Evolutionary conservation across 2,888 invertebrate genomes (phyloP), one percentile per base, ranked within the genome.

Genomic region (Chaetoderma sp.): DNA sequence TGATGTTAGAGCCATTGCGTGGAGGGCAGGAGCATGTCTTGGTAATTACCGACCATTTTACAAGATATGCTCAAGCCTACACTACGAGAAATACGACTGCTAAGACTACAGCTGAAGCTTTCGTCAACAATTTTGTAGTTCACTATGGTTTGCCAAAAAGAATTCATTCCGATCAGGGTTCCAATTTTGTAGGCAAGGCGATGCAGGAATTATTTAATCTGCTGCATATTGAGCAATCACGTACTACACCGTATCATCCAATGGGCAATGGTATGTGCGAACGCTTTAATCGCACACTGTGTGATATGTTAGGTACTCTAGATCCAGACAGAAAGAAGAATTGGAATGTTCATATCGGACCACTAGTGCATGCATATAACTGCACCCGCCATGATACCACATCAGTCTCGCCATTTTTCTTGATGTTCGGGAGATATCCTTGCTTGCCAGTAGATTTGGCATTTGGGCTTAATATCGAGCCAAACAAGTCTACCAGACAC

Each of bases 21-120:
- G 65, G 61, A 16, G 65, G 65, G 23, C 56, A 33, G 23, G 65
- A 62, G 30, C 42, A 71, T 49, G 32, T 68, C n/a, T 36, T 73
- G n/a, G 64, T 71, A 0, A 61, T 71, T 13, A 73, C 69, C 0
- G 67, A 73, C 32, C 60, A 60, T 30, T 72, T 68, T 33, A 72
- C 67, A 3, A 56, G 62, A 21, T 72, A 67, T 54, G 59, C 66
- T 1, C 23, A 63, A n/a, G 66, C 68, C 2, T 44, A 68, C 10
- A 63, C 70, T 6, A 65, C 61, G n/a, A 42, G 50, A 25, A 67
- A 72, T 21, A 63, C 67, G 47, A 57, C 60, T 5, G 70, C 70
- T 1, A 30, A 36, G 2, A 67, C 67, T 16, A 64, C 67, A 44
- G 71, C 73, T 33, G 61, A 70, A 13, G 28, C 66, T 13, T 65